Evolutionary conservation across 2,888 invertebrate species (phyloP).

Genomic region (Peribatodes rhomboidaria): DNA sequence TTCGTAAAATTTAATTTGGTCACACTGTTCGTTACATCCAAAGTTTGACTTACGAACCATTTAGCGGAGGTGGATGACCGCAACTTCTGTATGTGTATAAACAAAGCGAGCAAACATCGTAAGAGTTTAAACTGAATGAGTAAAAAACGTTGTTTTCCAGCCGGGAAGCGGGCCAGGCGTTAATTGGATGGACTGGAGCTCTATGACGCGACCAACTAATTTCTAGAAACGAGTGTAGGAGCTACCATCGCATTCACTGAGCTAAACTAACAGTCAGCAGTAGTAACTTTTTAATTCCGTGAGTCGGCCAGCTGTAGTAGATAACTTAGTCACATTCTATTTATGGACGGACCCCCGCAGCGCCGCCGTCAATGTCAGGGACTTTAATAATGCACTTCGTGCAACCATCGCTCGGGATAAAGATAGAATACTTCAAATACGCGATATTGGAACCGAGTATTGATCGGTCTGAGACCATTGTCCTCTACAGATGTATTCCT

Average conservation of each 20-base stretch:
- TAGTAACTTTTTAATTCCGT: background rate
- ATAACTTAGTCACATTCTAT: slow-evolving; percentile 44
- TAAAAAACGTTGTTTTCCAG: slow-evolving; percentile 23
- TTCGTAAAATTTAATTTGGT: too few relatives aligned
- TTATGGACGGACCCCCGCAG: slow-evolving; percentile 58
- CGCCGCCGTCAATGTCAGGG: slow-evolving; percentile 31
- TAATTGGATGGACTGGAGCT: slow-evolving; percentile 53
- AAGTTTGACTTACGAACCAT: slow-evolving; percentile 2
- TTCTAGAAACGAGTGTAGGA: background rate
- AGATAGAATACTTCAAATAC: slow-evolving; percentile 11
- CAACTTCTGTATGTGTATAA: slow-evolving; percentile 5
- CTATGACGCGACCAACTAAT: background rate
- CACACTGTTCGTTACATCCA: too few relatives aligned
- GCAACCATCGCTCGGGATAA: slow-evolving; percentile 34
- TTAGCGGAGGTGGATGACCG: slow-evolving; percentile 16
- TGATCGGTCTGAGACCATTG: slow-evolving; percentile 13
- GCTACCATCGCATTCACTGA: background rate
- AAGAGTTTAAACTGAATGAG: slow-evolving; percentile 4
- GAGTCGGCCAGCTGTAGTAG: background rate
- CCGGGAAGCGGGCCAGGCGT: slow-evolving; percentile 39
- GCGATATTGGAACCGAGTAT: slow-evolving; percentile 7
- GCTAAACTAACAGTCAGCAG: background rate
- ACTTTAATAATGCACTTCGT: slow-evolving; percentile 45
- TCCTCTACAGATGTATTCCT: slow-evolving; percentile 7
- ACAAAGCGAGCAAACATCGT: slow-evolving; percentile 14